phyloP scores from a whole-genome alignment of 1,140 invertebrate genomes.

The Drosophila athabasca region DNA sequence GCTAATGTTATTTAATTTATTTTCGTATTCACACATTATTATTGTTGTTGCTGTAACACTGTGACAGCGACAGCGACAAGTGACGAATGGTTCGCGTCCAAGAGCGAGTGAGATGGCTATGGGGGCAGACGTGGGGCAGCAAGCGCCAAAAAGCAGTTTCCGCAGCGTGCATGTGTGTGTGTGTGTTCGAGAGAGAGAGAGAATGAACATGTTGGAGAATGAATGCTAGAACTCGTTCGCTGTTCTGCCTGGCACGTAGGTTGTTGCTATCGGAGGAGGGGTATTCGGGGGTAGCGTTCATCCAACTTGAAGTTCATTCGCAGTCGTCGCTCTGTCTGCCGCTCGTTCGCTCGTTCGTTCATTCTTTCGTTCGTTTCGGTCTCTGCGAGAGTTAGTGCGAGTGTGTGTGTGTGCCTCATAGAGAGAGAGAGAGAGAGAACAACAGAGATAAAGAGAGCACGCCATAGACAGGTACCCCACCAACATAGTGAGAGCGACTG shows the following conservation, averaged over 20 bases:
- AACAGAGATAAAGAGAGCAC: conserved; percentile 25
- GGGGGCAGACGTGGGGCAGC: conserved; percentile 43
- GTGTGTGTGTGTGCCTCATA: background rate
- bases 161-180: conserved; percentile 19
- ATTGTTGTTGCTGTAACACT: conserved; percentile 5
- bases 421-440: conserved; percentile 1
- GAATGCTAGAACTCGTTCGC: conserved; percentile 25
- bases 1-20: conserved; percentile 81
- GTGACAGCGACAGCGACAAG: conserved; percentile 10
- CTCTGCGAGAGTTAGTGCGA: too few relatives aligned
- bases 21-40: conserved; percentile 74
- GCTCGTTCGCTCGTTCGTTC: conserved; percentile 38
- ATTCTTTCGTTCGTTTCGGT: conserved; percentile 26
- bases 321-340: conserved; percentile 68
- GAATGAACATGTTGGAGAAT: conserved; percentile 9
- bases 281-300: conserved; percentile 25
- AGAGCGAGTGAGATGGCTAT: conserved; percentile 44
- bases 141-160: conserved; percentile 52
- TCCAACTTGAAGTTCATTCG: conserved; percentile 49
- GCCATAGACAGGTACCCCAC: conserved; percentile 23
- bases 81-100: conserved; percentile 35
- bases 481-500: conserved; percentile 52
- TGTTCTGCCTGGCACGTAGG: background rate
- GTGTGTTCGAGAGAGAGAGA: conserved; percentile 35
- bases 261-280: background rate